Percentiles rank a stretch among this genome's conserved stretches.
Evolutionary conservation across 2,797 vertebrate genomes (phyloP).

Genomic region (Leuciscus waleckii): DNA sequence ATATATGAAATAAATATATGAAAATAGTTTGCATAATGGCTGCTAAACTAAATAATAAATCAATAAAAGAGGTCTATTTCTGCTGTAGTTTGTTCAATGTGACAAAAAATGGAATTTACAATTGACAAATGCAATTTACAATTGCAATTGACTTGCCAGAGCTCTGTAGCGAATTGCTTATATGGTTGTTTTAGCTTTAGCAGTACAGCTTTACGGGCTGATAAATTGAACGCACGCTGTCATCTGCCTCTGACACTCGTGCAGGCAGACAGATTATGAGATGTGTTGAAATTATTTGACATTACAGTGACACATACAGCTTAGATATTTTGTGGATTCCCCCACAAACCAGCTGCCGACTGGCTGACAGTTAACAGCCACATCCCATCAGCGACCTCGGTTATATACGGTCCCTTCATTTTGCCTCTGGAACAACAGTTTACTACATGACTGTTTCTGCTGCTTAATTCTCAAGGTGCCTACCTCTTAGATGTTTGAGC

Average conservation of each 20-base stretch:
- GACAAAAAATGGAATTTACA: background rate
- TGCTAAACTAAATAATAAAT: background rate
- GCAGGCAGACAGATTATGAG: slow-evolving; percentile 38
- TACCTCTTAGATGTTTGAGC: slow-evolving; percentile 28
- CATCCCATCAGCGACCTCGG: slow-evolving; percentile 9
- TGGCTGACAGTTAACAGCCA: slow-evolving; percentile 30
- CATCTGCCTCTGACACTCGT: slow-evolving; percentile 43
- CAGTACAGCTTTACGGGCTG: slow-evolving; percentile 30
- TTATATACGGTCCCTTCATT: slow-evolving; percentile 18
- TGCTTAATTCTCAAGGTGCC: slow-evolving; percentile 34
- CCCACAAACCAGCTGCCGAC: slow-evolving; percentile 23
- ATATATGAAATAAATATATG: background rate
- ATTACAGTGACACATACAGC: slow-evolving; percentile 38
- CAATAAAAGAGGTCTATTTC: background rate
- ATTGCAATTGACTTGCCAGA: background rate
- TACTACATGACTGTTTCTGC: background rate
- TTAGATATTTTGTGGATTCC: slow-evolving; percentile 26
- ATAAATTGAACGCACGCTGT: slow-evolving; percentile 38
- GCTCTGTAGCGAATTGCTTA: background rate
- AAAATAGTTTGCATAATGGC: background rate
- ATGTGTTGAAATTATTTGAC: slow-evolving; percentile 51
- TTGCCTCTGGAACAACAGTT: slow-evolving; percentile 38
- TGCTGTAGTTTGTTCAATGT: background rate
- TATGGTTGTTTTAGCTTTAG: slow-evolving; percentile 5
- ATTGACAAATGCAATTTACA: background rate